These are phyloP conservation scores for Schrankia costaestrigalis DNA, from an alignment of 2,888 invertebrate genomes.

Conservation along the genomic window DNA sequence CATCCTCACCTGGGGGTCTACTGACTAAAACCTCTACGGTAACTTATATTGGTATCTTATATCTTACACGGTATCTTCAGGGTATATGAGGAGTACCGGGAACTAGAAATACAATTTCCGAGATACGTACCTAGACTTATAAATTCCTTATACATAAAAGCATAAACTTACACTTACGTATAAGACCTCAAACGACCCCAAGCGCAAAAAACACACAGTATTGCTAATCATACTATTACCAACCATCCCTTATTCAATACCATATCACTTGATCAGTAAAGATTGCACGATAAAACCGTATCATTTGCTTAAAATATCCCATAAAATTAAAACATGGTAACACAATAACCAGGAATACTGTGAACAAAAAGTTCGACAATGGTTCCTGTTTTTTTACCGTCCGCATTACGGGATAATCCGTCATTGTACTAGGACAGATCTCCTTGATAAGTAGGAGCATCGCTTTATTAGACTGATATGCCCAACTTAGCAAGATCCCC, in stretches of 20 bases:
- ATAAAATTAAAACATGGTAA: constrained; percentile 72
- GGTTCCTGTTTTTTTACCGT: constrained; percentile 58
- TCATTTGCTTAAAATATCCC: constrained; percentile 79
- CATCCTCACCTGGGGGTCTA: no score
- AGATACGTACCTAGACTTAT: no score
- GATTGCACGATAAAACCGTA: constrained; percentile 72
- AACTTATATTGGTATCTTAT: no score
- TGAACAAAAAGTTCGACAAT: constrained; percentile 60
- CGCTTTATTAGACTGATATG: constrained; percentile 68
- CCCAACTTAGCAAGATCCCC: constrained; percentile 46
- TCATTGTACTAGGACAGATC: constrained; percentile 73
- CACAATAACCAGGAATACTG: constrained; percentile 68
- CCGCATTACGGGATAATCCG: constrained; percentile 77
- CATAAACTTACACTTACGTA: no score
- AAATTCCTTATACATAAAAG: no score
- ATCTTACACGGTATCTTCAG: no score
- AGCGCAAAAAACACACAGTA: no score
- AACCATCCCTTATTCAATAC: constrained; percentile 19
- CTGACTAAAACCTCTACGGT: no score
- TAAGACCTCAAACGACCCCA: no score
- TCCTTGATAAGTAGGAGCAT: constrained; percentile 69
- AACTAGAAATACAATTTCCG: no score
- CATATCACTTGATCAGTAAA: constrained; percentile 46
- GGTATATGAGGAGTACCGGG: no score
- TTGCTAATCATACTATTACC: not conserved